Percentiles rank a stretch among this genome's conserved stretches.
Conservation (phyloP, 2,797 vertebrate genomes). For the Poeciliopsis presidionis region DNA sequence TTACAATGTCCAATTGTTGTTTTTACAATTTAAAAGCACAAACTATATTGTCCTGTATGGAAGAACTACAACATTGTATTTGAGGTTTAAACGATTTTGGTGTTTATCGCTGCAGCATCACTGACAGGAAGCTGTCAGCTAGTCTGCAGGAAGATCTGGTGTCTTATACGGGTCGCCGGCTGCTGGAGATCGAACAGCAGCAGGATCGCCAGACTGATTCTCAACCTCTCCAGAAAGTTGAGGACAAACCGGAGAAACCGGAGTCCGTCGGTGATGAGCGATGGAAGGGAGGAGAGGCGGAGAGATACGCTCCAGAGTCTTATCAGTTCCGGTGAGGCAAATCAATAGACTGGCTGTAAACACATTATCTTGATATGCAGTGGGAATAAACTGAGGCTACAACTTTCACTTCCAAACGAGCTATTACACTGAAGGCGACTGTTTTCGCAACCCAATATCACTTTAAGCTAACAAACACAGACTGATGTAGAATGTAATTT, state of each 20-base stretch:
- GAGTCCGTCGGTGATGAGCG: slow-evolving; percentile 60
- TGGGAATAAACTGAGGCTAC: background rate
- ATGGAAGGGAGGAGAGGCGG: slow-evolving; percentile 42
- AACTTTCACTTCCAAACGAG: background rate
- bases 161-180: slow-evolving; percentile 75
- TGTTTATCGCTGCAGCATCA: slow-evolving; percentile 76
- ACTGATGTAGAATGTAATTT: background rate
- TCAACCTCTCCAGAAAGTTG: slow-evolving; percentile 20
- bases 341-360: background rate
- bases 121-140: slow-evolving; percentile 76
- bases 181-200: slow-evolving; percentile 79
- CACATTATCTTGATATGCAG: background rate
- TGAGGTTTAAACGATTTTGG: background rate
- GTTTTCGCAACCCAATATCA: background rate
- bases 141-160: slow-evolving; percentile 64
- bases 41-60: background rate
- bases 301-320: slow-evolving; percentile 56
- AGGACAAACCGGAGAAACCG: slow-evolving; percentile 56
- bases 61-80: background rate
- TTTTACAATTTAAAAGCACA: background rate
- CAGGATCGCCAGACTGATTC: slow-evolving; percentile 1
- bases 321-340: slow-evolving; percentile 75
- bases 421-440: background rate
- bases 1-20: background rate
- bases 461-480: background rate